These are phyloP conservation scores for Sebastes fasciatus DNA, from an alignment of 2,113 vertebrate genomes.

Conservation along the genomic window DNA sequence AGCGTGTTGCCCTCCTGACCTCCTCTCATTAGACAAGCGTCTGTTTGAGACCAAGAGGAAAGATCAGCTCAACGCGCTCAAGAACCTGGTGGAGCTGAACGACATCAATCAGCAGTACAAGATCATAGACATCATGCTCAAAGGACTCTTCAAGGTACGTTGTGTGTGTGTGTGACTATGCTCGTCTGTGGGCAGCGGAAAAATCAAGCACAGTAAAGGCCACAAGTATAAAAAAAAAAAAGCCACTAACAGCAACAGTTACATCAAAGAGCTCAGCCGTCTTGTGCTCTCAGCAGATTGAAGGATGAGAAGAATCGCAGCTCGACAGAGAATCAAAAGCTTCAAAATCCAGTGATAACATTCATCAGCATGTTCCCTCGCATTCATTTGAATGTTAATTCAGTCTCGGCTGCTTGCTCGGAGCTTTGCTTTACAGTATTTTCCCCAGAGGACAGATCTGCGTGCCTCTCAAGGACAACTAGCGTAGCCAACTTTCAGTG, in stretches of 20 bases:
- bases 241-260: neutral
- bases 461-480: slow-evolving; percentile 57
- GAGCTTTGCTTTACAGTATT: slow-evolving; percentile 32
- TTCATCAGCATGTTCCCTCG: slow-evolving; percentile 21
- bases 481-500: slow-evolving; percentile 36
- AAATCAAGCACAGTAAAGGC: slow-evolving; percentile 5
- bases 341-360: slow-evolving; percentile 8
- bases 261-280: neutral
- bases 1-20: slow-evolving; percentile 62
- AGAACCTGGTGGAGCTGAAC: slow-evolving; percentile 96
- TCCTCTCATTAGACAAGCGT: slow-evolving; percentile 90
- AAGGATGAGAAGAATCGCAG: slow-evolving; percentile 5
- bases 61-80: slow-evolving; percentile 95
- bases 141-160: slow-evolving; percentile 96
- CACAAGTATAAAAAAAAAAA: neutral
- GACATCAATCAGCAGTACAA: slow-evolving; percentile 99
- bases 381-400: slow-evolving; percentile 51
- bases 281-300: slow-evolving; percentile 6
- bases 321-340: slow-evolving; percentile 11
- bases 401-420: neutral
- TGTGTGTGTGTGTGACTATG: slow-evolving; percentile 12
- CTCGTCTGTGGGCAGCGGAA: neutral
- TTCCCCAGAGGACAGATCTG: slow-evolving; percentile 35
- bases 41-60: slow-evolving; percentile 97
- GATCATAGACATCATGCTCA: slow-evolving; percentile 99